phyloP scores from a whole-genome alignment of 2,113 vertebrate species.

The Hemiscyllium ocellatum region DNA sequence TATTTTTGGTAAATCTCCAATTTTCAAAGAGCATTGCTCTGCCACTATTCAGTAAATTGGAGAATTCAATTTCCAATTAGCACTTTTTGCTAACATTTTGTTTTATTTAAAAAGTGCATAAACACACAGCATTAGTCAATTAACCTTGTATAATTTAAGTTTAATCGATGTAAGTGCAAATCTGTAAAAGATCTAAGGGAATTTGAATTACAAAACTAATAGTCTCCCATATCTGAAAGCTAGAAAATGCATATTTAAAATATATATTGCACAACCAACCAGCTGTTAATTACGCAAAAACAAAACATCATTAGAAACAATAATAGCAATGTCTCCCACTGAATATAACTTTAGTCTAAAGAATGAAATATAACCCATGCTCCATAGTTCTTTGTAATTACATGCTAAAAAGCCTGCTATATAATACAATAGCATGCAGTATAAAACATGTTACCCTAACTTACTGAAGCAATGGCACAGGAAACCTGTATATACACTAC shows the following conservation, averaged over 20 bases:
- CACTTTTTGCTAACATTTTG: neutral
- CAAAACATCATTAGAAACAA: constrained; percentile 33
- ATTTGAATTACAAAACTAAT: constrained; percentile 67
- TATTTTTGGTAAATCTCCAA: neutral
- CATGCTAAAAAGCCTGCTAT: constrained; percentile 28
- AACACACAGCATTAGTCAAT: constrained; percentile 37
- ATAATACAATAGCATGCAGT: constrained; percentile 36
- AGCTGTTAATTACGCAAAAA: constrained; percentile 52
- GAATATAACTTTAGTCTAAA: constrained; percentile 22
- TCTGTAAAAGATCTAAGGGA: constrained; percentile 66
- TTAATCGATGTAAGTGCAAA: constrained; percentile 64
- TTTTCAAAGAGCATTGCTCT: neutral
- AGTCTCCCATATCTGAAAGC: constrained; percentile 50
- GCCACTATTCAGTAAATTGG: neutral
- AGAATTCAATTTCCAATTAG: constrained; percentile 27
- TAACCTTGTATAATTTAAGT: constrained; percentile 53
- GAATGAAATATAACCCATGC: constrained; percentile 35
- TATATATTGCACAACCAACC: constrained; percentile 74
- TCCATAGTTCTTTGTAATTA: constrained; percentile 14
- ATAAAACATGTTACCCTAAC: constrained; percentile 30
- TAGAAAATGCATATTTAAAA: constrained; percentile 64
- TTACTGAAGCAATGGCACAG: constrained; percentile 30
- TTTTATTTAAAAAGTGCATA: constrained; percentile 19
- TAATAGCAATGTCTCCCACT: constrained; percentile 9
- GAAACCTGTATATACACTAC: constrained; percentile 19